Conservation (phyloP, 2,113 vertebrate genomes). For the Clupea harengus region DNA sequence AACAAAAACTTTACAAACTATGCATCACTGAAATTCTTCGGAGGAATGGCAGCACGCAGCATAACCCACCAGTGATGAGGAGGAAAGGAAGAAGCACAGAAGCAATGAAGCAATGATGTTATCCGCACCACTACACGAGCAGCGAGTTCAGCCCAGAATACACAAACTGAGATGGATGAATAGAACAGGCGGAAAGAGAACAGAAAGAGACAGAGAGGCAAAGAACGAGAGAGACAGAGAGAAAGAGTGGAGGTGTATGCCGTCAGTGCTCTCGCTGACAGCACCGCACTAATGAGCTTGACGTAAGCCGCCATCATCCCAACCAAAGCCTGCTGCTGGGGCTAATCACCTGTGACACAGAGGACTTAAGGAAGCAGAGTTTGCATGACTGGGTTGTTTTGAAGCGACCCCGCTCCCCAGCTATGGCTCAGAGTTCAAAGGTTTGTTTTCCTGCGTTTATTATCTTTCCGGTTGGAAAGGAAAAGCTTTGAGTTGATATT, state of each 20-base stretch:
- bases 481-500: not conserved
- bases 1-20: not conserved
- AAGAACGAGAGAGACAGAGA: not conserved
- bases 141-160: not conserved
- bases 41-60: not conserved
- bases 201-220: not conserved
- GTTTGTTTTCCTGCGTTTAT: not conserved
- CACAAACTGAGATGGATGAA: not conserved
- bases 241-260: not conserved
- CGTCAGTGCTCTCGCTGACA: constrained; percentile 44
- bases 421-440: not conserved
- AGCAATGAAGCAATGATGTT: not conserved
- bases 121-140: not conserved
- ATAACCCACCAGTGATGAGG: not conserved
- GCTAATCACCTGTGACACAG: constrained; percentile 66
- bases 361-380: constrained; percentile 51
- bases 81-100: constrained; percentile 19
- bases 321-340: constrained; percentile 40
- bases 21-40: not conserved
- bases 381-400: constrained; percentile 14
- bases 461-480: not conserved
- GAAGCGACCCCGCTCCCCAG: not conserved
- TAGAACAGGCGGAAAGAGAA: not conserved
- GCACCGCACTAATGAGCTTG: constrained; percentile 67
- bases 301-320: constrained; percentile 65